Evolutionary conservation across 92 coral and sea anemone species (phyloP), one percentile per base, ranked within the genome.

Genomic region (Galaxea fascicularis): DNA sequence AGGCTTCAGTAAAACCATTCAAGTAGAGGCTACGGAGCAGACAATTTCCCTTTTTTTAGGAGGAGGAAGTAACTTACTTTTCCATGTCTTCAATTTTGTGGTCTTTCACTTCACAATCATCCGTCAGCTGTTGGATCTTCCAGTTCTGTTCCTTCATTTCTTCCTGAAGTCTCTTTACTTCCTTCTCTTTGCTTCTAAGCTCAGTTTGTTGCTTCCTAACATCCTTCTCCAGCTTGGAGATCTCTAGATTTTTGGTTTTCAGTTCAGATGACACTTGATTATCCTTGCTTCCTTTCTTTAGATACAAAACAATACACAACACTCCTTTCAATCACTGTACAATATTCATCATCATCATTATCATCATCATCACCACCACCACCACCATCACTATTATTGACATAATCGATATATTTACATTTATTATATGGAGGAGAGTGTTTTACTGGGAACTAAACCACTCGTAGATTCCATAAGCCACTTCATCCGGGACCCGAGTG

Each of bases 221-320:
- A 84, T 94, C 99, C 68, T 93, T 95, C 54, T 97, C 98, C 44
- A 97, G 89, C 68, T 87, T 90, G 20, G 95, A 89, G 27, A 94
- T 82, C 58, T 94, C 98, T 21, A 87, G 66, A 65, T 88, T 94
- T 79, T 92, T 94, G 82, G 85, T 89, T 49, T 86, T 89, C 53
- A 92, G 88, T 39, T 92, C 98, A 52, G 94, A 87, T 12, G 95
- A 68, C 51, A 90, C 79, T 35, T 89, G 86, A 21, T 94, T 92
- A 16, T 90, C 90, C 27, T 71, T 63, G 53, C 77, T 76, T 20
- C 78, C 86, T 47, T 83, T 85, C 98, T 94, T 68, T 25, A 62
- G 70, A 52, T n/a, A n/a, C 18, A 70, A 82, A 35, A 53, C 56
- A 6, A 31, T 47, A 60, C 10, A 60, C 25, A 1, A 57, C 63